Evolutionary conservation across 2,797 vertebrate genomes (phyloP).

Genomic region (Epinephelus awoara): DNA sequence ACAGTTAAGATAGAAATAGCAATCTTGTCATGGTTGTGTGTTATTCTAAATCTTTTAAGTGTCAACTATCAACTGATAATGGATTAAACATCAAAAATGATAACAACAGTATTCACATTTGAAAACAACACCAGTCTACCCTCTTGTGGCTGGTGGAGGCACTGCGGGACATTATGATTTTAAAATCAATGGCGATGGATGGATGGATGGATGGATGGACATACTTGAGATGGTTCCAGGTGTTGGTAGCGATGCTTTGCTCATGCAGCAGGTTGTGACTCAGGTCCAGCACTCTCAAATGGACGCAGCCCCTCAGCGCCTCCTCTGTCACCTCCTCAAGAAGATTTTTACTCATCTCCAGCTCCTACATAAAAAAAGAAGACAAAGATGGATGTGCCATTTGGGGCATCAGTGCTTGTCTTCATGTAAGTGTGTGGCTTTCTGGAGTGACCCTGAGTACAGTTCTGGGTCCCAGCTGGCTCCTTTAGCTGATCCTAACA

Average conservation of each 20-base stretch:
- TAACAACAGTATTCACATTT: background rate
- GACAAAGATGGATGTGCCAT: background rate
- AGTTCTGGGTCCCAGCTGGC: background rate
- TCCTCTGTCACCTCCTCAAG: constrained; percentile 82
- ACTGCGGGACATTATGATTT: constrained; percentile 23
- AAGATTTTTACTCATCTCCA: constrained; percentile 81
- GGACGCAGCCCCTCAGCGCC: constrained; percentile 74
- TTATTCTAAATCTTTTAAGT: background rate
- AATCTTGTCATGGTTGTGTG: background rate
- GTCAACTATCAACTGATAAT: background rate
- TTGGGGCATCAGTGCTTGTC: background rate
- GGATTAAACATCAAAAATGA: background rate
- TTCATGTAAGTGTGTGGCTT: background rate
- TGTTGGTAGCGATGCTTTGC: constrained; percentile 67
- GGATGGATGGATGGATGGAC: constrained; percentile 27
- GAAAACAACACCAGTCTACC: constrained; percentile 43
- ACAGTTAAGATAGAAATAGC: background rate
- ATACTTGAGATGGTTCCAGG: constrained; percentile 84
- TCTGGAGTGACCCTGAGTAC: background rate
- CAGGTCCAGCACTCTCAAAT: constrained; percentile 83
- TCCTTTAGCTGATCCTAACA: background rate
- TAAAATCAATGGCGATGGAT: background rate
- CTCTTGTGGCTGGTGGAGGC: constrained; percentile 57
- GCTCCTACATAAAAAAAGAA: constrained; percentile 73
- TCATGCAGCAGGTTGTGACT: constrained; percentile 88